Evolutionary conservation across 2,113 vertebrate genomes (phyloP).

Genomic region (Antechinus stuartii): DNA sequence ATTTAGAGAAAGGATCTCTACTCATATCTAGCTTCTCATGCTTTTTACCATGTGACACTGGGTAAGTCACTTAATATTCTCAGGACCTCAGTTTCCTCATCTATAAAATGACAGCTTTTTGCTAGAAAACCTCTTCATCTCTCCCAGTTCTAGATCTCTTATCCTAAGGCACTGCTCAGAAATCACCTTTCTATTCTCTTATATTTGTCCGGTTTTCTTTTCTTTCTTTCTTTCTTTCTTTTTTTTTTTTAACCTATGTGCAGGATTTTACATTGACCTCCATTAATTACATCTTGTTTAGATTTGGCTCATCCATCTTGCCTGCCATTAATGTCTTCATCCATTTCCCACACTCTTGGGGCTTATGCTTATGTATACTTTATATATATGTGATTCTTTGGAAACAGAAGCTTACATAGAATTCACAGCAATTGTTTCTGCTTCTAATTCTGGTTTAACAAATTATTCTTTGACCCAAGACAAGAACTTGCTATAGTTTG

Average conservation of each 20-base stretch:
- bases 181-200: neutral
- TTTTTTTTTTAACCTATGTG: neutral
- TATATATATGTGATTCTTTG: constrained; percentile 43
- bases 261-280: neutral
- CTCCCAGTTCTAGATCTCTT: neutral
- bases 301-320: neutral
- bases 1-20: neutral
- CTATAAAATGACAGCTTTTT: neutral
- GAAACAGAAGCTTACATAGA: constrained; percentile 20
- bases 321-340: neutral
- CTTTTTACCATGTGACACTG: neutral
- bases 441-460: constrained; percentile 24
- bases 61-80: neutral
- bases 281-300: neutral
- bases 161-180: neutral
- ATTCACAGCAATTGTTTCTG: constrained; percentile 52
- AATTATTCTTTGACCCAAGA: constrained; percentile 32
- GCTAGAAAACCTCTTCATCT: neutral
- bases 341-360: neutral
- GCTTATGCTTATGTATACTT: constrained; percentile 7
- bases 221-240: no score
- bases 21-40: neutral
- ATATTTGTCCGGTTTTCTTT: neutral
- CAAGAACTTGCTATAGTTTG: neutral
- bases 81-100: neutral